Percentiles rank a stretch among this genome's conserved stretches.
These are phyloP conservation scores for Macaria liturata DNA, from an alignment of 2,888 invertebrate species.

Conservation along the genomic window DNA sequence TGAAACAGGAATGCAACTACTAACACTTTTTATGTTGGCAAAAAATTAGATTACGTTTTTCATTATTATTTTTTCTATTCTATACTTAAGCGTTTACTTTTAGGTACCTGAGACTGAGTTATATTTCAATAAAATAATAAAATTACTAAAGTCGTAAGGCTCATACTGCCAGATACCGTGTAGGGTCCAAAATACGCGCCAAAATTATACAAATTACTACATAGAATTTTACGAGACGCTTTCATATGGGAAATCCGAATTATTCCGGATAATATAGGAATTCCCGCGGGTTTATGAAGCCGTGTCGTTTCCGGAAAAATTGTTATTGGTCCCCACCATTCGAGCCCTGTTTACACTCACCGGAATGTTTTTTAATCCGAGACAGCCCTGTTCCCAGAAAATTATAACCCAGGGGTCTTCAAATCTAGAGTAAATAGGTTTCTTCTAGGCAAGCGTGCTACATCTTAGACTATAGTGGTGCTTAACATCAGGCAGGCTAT, in stretches of 20 bases:
- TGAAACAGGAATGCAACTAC: too few species aligned
- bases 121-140: neutral
- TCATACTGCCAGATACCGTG: neutral
- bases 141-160: neutral
- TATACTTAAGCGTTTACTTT: too few species aligned
- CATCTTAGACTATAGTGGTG: too few species aligned
- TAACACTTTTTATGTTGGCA: too few species aligned
- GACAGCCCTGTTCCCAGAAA: too few species aligned
- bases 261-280: constrained; percentile 28
- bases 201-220: constrained; percentile 41
- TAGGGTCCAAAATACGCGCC: constrained; percentile 6
- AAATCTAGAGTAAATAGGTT: too few species aligned
- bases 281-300: constrained; percentile 26
- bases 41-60: too few species aligned
- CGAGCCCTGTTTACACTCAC: neutral
- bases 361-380: too few species aligned
- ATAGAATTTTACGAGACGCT: constrained; percentile 43
- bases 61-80: too few species aligned
- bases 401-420: too few species aligned
- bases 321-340: constrained; percentile 20
- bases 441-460: too few species aligned
- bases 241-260: constrained; percentile 50
- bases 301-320: constrained; percentile 18
- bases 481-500: too few species aligned
- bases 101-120: neutral